phyloP scores from a whole-genome alignment of 2,113 vertebrate genomes.

The Colossoma macropomum region DNA sequence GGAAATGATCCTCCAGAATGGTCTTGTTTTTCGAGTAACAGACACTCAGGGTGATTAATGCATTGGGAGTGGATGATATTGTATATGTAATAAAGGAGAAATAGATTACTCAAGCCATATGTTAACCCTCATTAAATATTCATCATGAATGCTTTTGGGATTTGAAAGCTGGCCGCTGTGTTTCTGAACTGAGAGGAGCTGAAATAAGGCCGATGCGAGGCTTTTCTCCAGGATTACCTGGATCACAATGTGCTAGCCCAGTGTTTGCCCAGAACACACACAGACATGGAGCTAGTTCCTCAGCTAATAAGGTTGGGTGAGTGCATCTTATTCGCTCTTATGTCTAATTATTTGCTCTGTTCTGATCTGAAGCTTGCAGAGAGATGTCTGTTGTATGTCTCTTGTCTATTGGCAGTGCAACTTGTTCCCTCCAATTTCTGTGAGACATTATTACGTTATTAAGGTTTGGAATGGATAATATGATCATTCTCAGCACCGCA shows the following conservation, averaged over 20 bases:
- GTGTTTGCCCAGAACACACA: slow-evolving; percentile 26
- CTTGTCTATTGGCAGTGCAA: not conserved
- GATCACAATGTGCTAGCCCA: slow-evolving; percentile 17
- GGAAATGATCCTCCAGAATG: slow-evolving; percentile 20
- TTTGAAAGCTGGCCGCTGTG: slow-evolving; percentile 62
- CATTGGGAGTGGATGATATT: not conserved
- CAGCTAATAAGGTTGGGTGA: slow-evolving; percentile 8
- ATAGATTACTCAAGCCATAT: slow-evolving; percentile 69
- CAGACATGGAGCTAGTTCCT: not conserved
- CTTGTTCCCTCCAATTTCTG: no score
- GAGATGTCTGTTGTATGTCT: not conserved
- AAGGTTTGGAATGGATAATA: no score
- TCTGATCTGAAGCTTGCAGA: not conserved
- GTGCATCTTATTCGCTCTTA: not conserved
- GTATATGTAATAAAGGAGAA: slow-evolving; percentile 50
- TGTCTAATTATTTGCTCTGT: slow-evolving; percentile 4
- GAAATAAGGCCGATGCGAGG: not conserved
- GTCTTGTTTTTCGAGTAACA: not conserved
- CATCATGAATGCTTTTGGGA: slow-evolving; percentile 75
- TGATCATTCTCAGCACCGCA: no score
- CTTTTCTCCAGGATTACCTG: slow-evolving; percentile 21
- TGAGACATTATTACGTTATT: no score
- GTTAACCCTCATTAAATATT: slow-evolving; percentile 82
- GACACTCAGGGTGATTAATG: slow-evolving; percentile 5
- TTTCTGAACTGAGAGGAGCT: slow-evolving; percentile 41